A percentile compares a stretch with the other conserved stretches of the same genome.
These are phyloP conservation scores for Lepus timidus DNA, from an alignment of 2,113 vertebrate genomes.

Conservation along the genomic window DNA sequence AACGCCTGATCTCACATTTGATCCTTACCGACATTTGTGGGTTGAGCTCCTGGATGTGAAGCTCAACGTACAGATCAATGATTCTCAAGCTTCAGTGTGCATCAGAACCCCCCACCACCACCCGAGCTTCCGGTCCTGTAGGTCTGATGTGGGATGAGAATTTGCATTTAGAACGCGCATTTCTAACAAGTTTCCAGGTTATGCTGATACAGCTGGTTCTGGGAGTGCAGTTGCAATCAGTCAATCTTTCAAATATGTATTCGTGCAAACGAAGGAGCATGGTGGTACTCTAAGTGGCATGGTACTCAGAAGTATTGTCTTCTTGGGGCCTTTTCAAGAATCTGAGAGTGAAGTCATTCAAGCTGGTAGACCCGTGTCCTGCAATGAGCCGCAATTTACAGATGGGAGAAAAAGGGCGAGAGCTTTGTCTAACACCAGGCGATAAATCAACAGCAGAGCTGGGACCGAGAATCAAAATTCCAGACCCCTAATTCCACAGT, in stretches of 20 bases:
- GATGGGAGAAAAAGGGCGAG: slow-evolving; percentile 72
- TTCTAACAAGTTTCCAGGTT: background rate
- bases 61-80: background rate
- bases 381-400: slow-evolving; percentile 74
- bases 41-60: background rate
- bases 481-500: slow-evolving; percentile 75
- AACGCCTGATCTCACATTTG: background rate
- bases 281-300: background rate
- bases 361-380: slow-evolving; percentile 22
- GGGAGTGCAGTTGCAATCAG: background rate
- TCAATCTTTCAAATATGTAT: background rate
- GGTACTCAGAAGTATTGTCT: background rate
- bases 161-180: background rate
- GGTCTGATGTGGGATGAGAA: background rate
- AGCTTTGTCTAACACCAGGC: slow-evolving; percentile 63
- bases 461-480: slow-evolving; percentile 72
- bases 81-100: background rate
- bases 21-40: background rate
- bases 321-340: slow-evolving; percentile 28
- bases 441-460: slow-evolving; percentile 73
- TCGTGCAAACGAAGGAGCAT: slow-evolving; percentile 37
- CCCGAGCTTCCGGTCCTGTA: background rate
- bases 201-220: background rate
- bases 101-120: background rate
- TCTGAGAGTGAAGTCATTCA: slow-evolving; percentile 50